A percentile compares a stretch with the other conserved stretches of the same genome.
phyloP scores from a whole-genome alignment of 2,797 vertebrate species.

The Sebastes aleutianus region DNA sequence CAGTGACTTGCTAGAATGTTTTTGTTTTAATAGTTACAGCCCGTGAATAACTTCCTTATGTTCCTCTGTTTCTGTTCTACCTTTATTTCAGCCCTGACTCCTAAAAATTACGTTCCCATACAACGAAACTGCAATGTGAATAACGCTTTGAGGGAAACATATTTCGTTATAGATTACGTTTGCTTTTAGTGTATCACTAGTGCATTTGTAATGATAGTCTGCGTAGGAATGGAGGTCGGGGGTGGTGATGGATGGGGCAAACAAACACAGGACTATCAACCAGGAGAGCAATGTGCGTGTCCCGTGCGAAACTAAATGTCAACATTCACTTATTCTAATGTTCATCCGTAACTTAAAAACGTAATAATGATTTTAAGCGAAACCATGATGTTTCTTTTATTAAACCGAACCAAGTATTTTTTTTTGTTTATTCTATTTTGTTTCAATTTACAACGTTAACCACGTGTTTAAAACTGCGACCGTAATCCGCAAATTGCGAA shows the following conservation, averaged over 20 bases:
- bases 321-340: background rate
- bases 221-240: too few relatives aligned
- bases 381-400: background rate
- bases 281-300: background rate
- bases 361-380: rapidly evolving
- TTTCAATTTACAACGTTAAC: too few relatives aligned
- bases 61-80: background rate
- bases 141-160: background rate
- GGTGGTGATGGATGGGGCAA: too few relatives aligned
- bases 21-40: background rate
- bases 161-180: too few relatives aligned
- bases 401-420: too few relatives aligned
- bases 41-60: background rate
- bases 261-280: too few relatives aligned
- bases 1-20: background rate
- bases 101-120: background rate
- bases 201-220: too few relatives aligned
- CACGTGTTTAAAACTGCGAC: too few relatives aligned
- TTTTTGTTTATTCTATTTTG: too few relatives aligned
- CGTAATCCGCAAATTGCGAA: too few relatives aligned
- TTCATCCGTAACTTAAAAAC: background rate
- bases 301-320: background rate
- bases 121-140: background rate
- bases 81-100: background rate
- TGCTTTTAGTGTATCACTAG: too few relatives aligned